Evolutionary conservation across 2,113 vertebrate species (phyloP).

Genomic region (Myrmecobius fasciatus): DNA sequence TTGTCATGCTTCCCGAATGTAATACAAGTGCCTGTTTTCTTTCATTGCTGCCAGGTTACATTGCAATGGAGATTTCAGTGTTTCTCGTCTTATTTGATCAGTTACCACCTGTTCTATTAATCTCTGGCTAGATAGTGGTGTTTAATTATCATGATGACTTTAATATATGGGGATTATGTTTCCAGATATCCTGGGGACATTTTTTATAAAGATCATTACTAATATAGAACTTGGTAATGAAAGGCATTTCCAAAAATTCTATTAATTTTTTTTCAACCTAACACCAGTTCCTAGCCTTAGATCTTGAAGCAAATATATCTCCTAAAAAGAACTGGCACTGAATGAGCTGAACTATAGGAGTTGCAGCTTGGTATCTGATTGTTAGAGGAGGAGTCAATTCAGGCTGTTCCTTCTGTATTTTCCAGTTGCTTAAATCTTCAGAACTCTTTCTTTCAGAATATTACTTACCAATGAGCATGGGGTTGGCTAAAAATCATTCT

Average conservation of each 20-base stretch:
- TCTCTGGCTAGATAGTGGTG: slow-evolving; percentile 35
- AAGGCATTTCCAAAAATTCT: background rate
- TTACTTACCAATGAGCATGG: background rate
- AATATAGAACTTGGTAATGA: background rate
- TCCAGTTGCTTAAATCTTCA: background rate
- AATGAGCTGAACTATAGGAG: background rate
- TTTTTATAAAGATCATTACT: background rate
- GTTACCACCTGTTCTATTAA: slow-evolving; percentile 5
- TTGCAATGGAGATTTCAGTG: slow-evolving; percentile 18
- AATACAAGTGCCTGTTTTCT: background rate
- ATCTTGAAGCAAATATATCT: background rate
- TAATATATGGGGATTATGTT: background rate
- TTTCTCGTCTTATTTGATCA: slow-evolving; percentile 35
- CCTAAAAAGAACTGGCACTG: background rate
- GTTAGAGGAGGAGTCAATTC: background rate
- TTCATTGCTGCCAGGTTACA: slow-evolving; percentile 54
- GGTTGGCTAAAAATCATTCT: background rate
- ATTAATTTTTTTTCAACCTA: background rate
- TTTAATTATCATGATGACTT: slow-evolving; percentile 14
- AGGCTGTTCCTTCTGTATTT: background rate
- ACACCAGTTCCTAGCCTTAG: background rate
- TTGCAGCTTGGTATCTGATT: background rate
- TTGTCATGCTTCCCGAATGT: slow-evolving; percentile 44
- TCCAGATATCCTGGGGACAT: background rate
- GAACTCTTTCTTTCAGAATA: background rate